Base-by-base conservation (phyloP, 2,888 invertebrate species). In the Chromoteleia sp. region DNA sequence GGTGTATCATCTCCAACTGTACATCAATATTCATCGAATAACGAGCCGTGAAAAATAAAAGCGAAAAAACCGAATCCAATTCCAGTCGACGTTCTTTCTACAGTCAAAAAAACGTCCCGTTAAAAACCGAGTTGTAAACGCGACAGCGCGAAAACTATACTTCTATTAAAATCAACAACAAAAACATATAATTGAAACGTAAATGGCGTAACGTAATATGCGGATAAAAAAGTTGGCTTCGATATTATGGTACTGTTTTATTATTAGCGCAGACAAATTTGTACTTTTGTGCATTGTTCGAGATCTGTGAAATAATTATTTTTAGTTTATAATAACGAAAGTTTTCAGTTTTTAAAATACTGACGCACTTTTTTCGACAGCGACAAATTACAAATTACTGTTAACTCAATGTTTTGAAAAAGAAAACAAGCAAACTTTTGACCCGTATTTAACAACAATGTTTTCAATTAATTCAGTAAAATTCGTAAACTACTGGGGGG, bases 121-220 rank as follows among this genome's bases (percentile, higher is more conserved):
- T 65, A 50, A 65, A 63, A 65, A 52, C 25, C 6, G 15, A 52
- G n/a, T 15, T 50, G 50, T 39, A 29, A 65, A 39, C 39, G 65
- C 50, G 50, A 48, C 25, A 39, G 25, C 12, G 43, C 33, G 45
- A 61, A 61, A 61, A 61, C 30, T 61, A 67, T 48, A 50, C 21
- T 63, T 59, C 15, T 29, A 48, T 63, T 50, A 33, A 63, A 63
- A 21, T 33, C 48, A 14, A 48, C 63, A 19, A 14, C 15, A 65
- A 65, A 65, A 52, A 50, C 14, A 15, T 65, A 21, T 54, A 56
- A 56, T 68, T 43, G 68, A 54, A 67, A 65, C 52, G 39, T 39
- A 65, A 67, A 52, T 67, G 52, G 65, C 52, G 39, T 36, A 45
- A 65, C 52, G 39, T 39, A 39, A 45, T 61, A 33, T 30, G 14